Base-by-base conservation (phyloP, 1,140 invertebrate species). In the Leptopilina clavipes region DNA sequence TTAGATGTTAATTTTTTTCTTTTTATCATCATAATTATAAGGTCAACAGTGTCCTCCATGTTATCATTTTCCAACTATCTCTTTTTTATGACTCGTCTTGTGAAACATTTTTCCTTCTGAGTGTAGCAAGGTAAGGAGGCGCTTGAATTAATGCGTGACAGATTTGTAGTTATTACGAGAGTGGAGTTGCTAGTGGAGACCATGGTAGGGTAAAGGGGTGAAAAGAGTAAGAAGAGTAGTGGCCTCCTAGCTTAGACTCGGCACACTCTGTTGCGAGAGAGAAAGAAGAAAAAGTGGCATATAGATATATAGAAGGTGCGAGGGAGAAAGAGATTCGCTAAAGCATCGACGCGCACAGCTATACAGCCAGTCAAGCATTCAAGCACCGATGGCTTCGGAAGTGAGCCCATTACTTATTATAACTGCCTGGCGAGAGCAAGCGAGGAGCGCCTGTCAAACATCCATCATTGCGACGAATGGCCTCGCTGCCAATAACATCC, bases 381-480 rank as follows among this genome's bases (percentile, higher is more conserved):
- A 86, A 83, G 87, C 86, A 86, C 79, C 84, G 71, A 83, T 84
- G 83, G 83, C 86, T 82, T 82, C 84, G 85, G 83, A 86, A 88
- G 87, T 83, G 83, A 86, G 84, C 83, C 87, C 87, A 86, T 88
- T 90, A 90, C 89, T 90, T 89, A 90, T 90, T 89, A 90, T 90
- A 90, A 90, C 88, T 90, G 88, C 88, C 85, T 87, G 86, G 87
- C 88, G 86, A 86, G 82, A 79, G 76, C 74, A 78, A 83, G 78
- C 82, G 79, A 81, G 75, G 77, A 87, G 85, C 85, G 88, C 87
- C 86, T 85, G 88, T 90, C 89, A 90, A 76, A 85, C 89, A 90
- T 90, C 88, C 88, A 90, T 90, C 89, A 90, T 90, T 84, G 86
- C 87, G 87, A 90, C 88, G 88, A 90, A 90, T 90, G 88, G 89